Evolutionary conservation across 2,888 invertebrate species (phyloP), one percentile per base, ranked within the genome.

Genomic region (Seira sanloemensis): DNA sequence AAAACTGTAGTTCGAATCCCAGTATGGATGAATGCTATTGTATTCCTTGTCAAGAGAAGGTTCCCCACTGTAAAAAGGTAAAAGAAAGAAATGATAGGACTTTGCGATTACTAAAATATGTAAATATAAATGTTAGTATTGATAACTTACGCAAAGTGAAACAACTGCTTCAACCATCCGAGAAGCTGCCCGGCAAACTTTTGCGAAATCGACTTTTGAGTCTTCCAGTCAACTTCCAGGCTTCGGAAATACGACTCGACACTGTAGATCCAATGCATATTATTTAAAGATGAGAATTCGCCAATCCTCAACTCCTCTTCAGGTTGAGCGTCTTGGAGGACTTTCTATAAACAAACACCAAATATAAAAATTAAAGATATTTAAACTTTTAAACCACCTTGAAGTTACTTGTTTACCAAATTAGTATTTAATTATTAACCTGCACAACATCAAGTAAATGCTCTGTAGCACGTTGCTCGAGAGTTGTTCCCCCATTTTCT

Each of bases 181-280:
- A 88, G 46, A 0, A 88, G 58, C 24, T 88, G 86, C 1, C 69
- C 69, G 9, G 85, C 67, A 62, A 89, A 88, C 83, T 88, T 89
- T 66, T 84, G 86, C 7, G 86, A 83, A 37, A 89, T 65, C 5
- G 85, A 82, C 76, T 88, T 88, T 71, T 89, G 89, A 82, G 85
- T 88, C 81, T 88, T 84, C 87, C 88, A 87, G 26, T 87, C 87
- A 18, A 84, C 73, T 23, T 84, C 87, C 19, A 88, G 86, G 67
- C 85, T 87, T 76, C 88, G 65, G 19, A 89, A 50, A 62, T 88
- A 89, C 0, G 89, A 89, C 78, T 89, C 89, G 76, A 89, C 88
- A 25, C 88, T 88, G 65, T 84, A 89, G 12, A 88, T 82, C 88
- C 88, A 89, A 76, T 89, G 88, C 62, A 88, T 75, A 72, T 87